Conservation (phyloP, 1,140 invertebrate genomes). For the Laupala kohalensis region DNA sequence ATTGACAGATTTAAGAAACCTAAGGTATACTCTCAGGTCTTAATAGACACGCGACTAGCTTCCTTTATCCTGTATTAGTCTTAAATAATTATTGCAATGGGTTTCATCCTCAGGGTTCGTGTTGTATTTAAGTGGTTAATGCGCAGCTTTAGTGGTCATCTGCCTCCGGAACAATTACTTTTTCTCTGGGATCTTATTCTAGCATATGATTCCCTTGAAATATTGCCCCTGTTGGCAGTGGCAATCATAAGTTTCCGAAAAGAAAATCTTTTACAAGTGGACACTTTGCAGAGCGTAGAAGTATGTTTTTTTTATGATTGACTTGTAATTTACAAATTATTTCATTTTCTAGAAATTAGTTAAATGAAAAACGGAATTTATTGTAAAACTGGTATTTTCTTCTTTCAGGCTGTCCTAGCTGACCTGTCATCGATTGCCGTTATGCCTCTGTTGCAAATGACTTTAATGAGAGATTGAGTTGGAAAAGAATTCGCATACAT, state of each 20-base stretch:
- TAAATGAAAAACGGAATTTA: conserved; percentile 2
- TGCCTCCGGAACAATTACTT: conserved; percentile 81
- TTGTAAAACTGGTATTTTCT: neutral
- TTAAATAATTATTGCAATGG: too few relatives aligned
- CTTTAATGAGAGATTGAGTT: conserved; percentile 31
- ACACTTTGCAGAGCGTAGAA: conserved; percentile 69
- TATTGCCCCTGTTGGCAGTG: conserved; percentile 72
- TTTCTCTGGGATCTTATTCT: conserved; percentile 85
- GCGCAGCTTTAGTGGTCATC: conserved; percentile 83
- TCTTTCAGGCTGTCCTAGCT: conserved; percentile 62
- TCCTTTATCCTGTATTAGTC: too few relatives aligned
- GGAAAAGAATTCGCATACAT: too few relatives aligned
- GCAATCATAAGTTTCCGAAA: conserved; percentile 84
- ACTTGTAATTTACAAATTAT: conserved; percentile 9
- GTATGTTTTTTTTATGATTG: conserved; percentile 10
- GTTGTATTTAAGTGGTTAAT: conserved; percentile 94
- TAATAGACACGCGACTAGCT: too few relatives aligned
- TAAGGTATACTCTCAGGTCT: too few relatives aligned
- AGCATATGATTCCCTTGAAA: conserved; percentile 81
- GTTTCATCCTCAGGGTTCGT: conserved; percentile 44
- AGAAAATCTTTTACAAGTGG: conserved; percentile 82
- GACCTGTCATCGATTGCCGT: conserved; percentile 83
- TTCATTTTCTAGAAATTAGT: conserved; percentile 3
- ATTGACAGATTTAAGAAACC: too few relatives aligned
- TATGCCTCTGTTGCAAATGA: conserved; percentile 65